phyloP scores from a whole-genome alignment of 2,797 vertebrate genomes.

The Enteromius unitaeniatus region DNA sequence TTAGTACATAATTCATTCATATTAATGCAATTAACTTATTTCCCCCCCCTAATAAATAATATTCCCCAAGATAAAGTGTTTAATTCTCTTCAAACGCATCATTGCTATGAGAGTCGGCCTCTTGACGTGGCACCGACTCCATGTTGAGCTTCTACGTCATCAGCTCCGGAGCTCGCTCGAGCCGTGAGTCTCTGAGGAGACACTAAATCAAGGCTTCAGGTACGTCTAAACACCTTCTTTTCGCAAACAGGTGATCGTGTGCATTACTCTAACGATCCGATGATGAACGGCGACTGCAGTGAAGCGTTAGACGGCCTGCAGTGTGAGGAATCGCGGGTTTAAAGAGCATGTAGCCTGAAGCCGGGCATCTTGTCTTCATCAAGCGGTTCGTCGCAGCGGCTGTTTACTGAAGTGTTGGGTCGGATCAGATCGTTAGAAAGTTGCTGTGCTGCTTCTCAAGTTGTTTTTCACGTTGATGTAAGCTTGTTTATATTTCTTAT shows the following conservation, averaged over 20 bases:
- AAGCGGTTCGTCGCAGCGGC: background rate
- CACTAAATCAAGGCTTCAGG: constrained; percentile 32
- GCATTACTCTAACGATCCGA: background rate
- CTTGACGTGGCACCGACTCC: constrained; percentile 74
- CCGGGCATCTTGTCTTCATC: background rate
- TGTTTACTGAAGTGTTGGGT: background rate
- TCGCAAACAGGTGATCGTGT: too few relatives aligned
- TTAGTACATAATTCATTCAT: background rate
- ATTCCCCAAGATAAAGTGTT: too few relatives aligned
- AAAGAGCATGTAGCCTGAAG: constrained; percentile 25
- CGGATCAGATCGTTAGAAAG: background rate
- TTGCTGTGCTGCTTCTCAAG: background rate
- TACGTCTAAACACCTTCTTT: background rate
- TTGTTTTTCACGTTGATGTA: background rate
- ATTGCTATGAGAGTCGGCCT: constrained; percentile 1
- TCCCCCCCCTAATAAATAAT: too few relatives aligned
- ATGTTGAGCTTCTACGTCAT: constrained; percentile 74
- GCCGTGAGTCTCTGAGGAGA: constrained; percentile 22
- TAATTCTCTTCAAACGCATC: background rate
- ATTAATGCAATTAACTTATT: background rate
- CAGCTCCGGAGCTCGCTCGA: constrained; percentile 40
- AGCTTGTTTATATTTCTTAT: background rate
- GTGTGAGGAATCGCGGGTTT: background rate
- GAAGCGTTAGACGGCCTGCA: background rate
- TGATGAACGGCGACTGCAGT: background rate